Evolutionary conservation across 2,888 invertebrate species (phyloP).

Genomic region (Parascotia fuliginaria): DNA sequence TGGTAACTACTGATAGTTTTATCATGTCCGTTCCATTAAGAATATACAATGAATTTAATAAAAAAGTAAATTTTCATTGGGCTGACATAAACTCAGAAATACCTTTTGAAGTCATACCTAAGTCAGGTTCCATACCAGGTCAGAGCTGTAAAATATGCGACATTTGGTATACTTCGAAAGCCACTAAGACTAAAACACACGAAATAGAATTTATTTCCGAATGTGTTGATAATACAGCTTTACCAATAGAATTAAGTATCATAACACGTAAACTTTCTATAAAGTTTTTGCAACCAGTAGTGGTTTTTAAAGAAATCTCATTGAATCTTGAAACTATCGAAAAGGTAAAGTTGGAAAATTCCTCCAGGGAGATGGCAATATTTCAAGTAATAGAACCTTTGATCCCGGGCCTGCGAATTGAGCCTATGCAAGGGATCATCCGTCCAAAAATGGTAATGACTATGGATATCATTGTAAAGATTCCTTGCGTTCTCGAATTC

Average conservation of each 20-base stretch:
- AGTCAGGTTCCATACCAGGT: conserved; percentile 59
- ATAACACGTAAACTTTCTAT: conserved; percentile 72
- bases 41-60: conserved; percentile 71
- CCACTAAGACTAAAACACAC: conserved; percentile 70
- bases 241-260: conserved; percentile 67
- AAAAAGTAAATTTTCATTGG: conserved; percentile 67
- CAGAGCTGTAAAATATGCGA: conserved; percentile 70
- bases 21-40: conserved; percentile 68
- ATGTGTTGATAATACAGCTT: conserved; percentile 41
- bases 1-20: conserved; percentile 73
- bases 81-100: conserved; percentile 58
- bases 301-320: conserved; percentile 73
- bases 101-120: conserved; percentile 73
- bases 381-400: conserved; percentile 81
- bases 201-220: conserved; percentile 65
- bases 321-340: conserved; percentile 70
- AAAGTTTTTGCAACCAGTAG: conserved; percentile 68
- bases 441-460: conserved; percentile 78
- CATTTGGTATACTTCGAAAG: conserved; percentile 62
- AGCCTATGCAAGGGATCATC: conserved; percentile 82
- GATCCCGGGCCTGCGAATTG: conserved; percentile 75
- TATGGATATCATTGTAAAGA: conserved; percentile 74
- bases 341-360: conserved; percentile 81
- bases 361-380: conserved; percentile 79
- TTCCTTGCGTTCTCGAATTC: conserved; percentile 74